These are phyloP conservation scores for Bufo gargarizans DNA, from an alignment of 2,113 vertebrate species.

Conservation along the genomic window DNA sequence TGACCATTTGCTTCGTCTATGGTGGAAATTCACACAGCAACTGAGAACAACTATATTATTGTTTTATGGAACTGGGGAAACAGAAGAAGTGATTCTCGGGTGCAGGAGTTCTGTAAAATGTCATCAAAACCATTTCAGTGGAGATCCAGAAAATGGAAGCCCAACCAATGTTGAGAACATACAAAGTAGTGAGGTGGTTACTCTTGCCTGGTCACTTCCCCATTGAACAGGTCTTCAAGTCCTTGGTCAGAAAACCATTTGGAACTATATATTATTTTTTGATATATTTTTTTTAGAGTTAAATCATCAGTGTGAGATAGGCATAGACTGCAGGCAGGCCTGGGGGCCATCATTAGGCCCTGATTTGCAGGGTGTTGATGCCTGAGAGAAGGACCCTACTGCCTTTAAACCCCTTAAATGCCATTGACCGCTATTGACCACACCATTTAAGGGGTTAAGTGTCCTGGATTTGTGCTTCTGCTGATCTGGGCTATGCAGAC, in stretches of 20 bases:
- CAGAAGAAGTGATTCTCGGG: not conserved
- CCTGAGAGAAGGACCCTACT: too few species aligned
- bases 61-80: not conserved
- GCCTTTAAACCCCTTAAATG: too few species aligned
- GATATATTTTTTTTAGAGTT: not conserved
- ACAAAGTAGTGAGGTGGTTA: not conserved
- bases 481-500: too few species aligned
- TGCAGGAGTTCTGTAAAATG: not conserved
- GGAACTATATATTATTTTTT: too few species aligned
- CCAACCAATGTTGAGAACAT: not conserved
- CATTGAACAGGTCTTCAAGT: not conserved
- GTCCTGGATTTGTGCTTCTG: too few species aligned
- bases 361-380: too few species aligned
- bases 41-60: not conserved
- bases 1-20: not conserved
- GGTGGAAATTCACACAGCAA: not conserved
- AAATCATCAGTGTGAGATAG: too few species aligned
- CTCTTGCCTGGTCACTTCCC: not conserved
- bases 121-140: not conserved
- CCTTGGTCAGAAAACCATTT: not conserved
- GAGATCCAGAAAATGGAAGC: not conserved
- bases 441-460: too few species aligned
- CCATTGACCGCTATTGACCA: too few species aligned
- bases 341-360: too few species aligned
- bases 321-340: too few species aligned